phyloP scores from a whole-genome alignment of 2,888 invertebrate genomes.

The Gastrophysa polygoni region DNA sequence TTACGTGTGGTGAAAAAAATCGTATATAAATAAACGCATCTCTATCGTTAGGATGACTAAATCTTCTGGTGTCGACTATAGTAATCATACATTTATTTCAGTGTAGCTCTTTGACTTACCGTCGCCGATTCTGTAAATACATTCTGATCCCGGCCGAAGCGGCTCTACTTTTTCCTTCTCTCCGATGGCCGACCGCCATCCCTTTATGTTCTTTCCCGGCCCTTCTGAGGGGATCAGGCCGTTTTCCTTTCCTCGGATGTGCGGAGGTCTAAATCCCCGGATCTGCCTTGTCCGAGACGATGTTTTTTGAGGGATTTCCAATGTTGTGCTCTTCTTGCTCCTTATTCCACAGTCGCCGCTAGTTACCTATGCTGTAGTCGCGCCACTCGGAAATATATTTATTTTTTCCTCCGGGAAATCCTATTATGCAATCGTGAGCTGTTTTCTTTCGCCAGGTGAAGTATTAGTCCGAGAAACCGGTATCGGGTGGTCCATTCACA shows the following conservation, averaged over 20 bases:
- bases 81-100: too few species aligned
- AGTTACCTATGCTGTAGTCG: not conserved
- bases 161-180: constrained; percentile 32
- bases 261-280: constrained; percentile 45
- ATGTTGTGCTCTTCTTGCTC: constrained; percentile 6
- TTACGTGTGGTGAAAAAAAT: too few species aligned
- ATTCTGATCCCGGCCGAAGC: not conserved
- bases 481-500: too few species aligned
- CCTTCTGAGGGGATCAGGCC: constrained; percentile 48
- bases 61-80: too few species aligned
- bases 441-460: not conserved
- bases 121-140: too few species aligned
- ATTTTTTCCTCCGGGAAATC: not conserved
- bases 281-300: constrained; percentile 41
- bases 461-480: too few species aligned
- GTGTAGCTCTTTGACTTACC: too few species aligned
- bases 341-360: too few species aligned
- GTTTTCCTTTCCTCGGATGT: constrained; percentile 43
- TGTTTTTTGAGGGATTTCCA: constrained; percentile 34
- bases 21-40: too few species aligned
- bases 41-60: too few species aligned
- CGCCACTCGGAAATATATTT: not conserved
- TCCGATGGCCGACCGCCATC: constrained; percentile 34
- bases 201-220: constrained; percentile 35
- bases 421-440: not conserved